Base-by-base conservation (phyloP, 2,888 invertebrate species). In the Parthenolecanium corni region DNA sequence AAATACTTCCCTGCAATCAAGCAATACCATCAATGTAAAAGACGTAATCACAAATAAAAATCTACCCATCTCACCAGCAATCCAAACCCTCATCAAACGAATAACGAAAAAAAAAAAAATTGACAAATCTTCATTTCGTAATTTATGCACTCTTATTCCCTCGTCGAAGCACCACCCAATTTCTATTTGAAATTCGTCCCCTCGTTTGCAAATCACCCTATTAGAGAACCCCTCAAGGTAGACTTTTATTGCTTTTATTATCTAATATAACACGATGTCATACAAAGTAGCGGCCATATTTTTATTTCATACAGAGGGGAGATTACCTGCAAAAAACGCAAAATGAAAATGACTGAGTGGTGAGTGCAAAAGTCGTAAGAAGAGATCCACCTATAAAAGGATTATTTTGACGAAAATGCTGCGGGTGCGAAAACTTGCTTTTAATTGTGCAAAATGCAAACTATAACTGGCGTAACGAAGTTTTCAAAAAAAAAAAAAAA, bases 111-210 rank as follows among this genome's bases (percentile, higher is more conserved):
- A 31, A 31, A 31, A 31, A 31, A 31, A 31, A 31, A 31, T 31
- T 31, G 31, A 6, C 31, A 31, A 31, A 31, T 31, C 31, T 31
- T 31, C 31, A 6, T 31, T 31, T 4, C 44, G 44, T 42, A 42
- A 42, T 42, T 42, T 42, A 42, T 42, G 44, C 44, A 18, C 49
- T 6, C 49, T 49, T 49, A 18, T 18, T 49, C 54, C 21, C 16
- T 23, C 23, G 9, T n/a, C 36, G 20, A 52, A 54, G 54, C 54
- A 54, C 54, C 54, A 54, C 54, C 54, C 54, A 54, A 54, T 42
- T 54, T 54, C 40, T 54, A 42, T 54, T 54, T 54, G 21, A 54
- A 38, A 40, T 23, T 36, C 20, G 36, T 20, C 38, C 54, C 54
- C 54, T 54, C 54, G 23, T 53, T 53, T 38, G 23, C 36, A 23